phyloP scores from a whole-genome alignment of 2,797 vertebrate genomes.

The Holocentrus rufus region DNA sequence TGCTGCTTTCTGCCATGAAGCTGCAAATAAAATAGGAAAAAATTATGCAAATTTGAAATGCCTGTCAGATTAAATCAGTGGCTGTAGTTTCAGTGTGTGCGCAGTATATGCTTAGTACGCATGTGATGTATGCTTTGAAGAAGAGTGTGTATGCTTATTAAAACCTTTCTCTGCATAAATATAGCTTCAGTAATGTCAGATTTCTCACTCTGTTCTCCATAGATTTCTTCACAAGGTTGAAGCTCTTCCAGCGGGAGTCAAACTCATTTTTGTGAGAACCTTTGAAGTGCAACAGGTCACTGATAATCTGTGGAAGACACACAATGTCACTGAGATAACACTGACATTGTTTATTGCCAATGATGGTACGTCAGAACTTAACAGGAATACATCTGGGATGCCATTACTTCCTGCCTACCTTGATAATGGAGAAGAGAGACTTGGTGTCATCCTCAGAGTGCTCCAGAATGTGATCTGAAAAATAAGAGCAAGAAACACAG shows the following conservation, averaged over 20 bases:
- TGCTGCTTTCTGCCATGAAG: conserved; percentile 96
- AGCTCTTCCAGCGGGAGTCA: conserved; percentile 98
- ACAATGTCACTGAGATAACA: not conserved
- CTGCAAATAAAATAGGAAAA: conserved; percentile 74
- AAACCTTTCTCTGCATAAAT: not conserved
- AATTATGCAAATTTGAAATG: not conserved
- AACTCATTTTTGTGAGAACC: conserved; percentile 98
- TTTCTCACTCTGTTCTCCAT: conserved; percentile 96
- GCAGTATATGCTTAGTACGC: too few species aligned
- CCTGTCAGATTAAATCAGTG: not conserved
- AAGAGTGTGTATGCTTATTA: not conserved
- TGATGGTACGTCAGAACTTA: not conserved
- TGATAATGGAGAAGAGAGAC: conserved; percentile 98
- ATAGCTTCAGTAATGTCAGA: not conserved
- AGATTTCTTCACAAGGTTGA: conserved; percentile 97
- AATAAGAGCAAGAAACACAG: conserved; percentile 16
- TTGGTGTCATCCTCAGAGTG: conserved; percentile 98
- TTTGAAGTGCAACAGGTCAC: conserved; percentile 94
- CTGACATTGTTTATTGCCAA: conserved; percentile 1
- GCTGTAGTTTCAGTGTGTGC: not conserved
- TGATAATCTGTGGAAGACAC: conserved; percentile 87
- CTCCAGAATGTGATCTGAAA: conserved; percentile 91
- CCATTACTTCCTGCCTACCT: conserved; percentile 80
- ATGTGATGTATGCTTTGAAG: not conserved
- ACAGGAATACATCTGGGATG: not conserved